These are phyloP conservation scores for Steinernema feltiae DNA, from an alignment of 1,140 invertebrate genomes.

Conservation along the genomic window DNA sequence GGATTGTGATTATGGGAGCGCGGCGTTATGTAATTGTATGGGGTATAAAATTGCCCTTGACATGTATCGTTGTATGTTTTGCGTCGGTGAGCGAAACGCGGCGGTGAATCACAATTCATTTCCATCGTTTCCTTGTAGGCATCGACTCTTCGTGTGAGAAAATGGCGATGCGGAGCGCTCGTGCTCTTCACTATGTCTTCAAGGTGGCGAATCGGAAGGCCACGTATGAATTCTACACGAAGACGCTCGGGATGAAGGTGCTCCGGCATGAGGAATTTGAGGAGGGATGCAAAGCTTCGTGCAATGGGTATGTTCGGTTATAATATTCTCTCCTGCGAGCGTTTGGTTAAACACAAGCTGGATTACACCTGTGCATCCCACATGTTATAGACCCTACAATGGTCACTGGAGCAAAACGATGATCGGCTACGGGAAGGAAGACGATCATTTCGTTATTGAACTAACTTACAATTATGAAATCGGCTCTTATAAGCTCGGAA, in stretches of 20 bases:
- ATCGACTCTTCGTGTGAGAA: background rate
- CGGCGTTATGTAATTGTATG: too few relatives aligned
- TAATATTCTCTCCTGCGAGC: too few relatives aligned
- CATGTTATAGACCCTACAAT: conserved; percentile 80
- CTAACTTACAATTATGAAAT: conserved; percentile 96
- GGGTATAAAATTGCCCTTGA: conserved; percentile 4
- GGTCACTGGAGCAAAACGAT: conserved; percentile 98
- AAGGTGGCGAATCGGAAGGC: conserved; percentile 79
- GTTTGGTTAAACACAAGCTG: too few relatives aligned
- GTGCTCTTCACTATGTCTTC: conserved; percentile 88
- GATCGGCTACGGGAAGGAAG: conserved; percentile 93
- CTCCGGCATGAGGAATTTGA: conserved; percentile 92
- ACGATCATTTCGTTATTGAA: conserved; percentile 89
- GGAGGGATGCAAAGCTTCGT: conserved; percentile 86
- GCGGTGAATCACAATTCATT: background rate
- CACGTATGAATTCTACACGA: conserved; percentile 78
- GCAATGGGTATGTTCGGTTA: conserved; percentile 82
- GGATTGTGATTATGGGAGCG: background rate
- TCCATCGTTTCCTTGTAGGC: background rate
- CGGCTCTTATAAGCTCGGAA: conserved; percentile 73
- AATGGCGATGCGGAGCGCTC: conserved; percentile 33
- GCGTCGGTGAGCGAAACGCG: background rate
- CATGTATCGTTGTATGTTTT: background rate
- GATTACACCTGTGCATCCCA: too few relatives aligned
- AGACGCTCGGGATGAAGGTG: conserved; percentile 88